phyloP scores from a whole-genome alignment of 2,113 vertebrate species.

The Scolopax mira region DNA sequence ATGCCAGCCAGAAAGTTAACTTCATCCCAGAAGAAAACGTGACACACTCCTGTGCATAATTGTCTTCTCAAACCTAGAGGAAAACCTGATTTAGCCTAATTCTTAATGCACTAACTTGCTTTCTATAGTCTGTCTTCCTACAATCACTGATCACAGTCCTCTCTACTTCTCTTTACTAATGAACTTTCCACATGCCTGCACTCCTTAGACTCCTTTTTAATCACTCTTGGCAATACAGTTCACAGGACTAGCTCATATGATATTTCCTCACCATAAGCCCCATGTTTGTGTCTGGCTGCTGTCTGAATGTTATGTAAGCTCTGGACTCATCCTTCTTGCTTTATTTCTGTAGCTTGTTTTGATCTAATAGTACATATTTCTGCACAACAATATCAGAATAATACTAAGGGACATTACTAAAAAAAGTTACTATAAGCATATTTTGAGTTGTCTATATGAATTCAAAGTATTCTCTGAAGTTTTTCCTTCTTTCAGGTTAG shows the following conservation, averaged over 20 bases:
- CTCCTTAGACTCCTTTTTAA: background rate
- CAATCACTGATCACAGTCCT: background rate
- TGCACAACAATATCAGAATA: background rate
- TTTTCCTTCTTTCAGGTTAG: background rate
- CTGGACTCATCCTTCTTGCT: background rate
- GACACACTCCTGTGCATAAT: background rate
- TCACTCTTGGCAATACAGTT: background rate
- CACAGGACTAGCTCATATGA: background rate
- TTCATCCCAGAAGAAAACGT: background rate
- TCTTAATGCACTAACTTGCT: background rate
- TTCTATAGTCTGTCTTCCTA: background rate
- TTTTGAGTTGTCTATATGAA: background rate
- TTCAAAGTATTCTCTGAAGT: background rate
- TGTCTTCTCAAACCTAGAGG: background rate
- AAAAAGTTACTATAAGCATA: background rate
- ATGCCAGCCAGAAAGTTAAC: background rate
- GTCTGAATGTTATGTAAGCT: background rate
- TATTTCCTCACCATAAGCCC: background rate
- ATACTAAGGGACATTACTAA: background rate
- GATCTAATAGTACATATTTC: background rate
- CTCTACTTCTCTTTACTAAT: background rate
- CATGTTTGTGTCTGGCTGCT: background rate
- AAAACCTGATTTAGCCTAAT: background rate
- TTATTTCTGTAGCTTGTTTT: background rate
- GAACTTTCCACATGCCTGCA: background rate